Conservation (phyloP, 2,113 vertebrate genomes). For the Corydoras maculifer region DNA sequence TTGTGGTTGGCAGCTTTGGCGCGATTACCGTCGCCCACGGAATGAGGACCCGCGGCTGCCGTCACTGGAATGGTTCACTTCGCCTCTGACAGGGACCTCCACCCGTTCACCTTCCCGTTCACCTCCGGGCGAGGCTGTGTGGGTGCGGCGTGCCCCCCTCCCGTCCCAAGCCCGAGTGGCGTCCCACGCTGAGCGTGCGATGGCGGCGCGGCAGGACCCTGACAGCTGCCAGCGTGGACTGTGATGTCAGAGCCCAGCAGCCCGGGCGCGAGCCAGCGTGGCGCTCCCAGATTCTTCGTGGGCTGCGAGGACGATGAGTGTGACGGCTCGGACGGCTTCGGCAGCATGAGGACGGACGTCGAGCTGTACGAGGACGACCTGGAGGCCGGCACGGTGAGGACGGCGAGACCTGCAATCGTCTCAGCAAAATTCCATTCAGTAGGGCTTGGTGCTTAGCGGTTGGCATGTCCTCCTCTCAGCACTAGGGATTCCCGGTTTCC, state of each 20-base stretch:
- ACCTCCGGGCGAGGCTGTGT: too few species aligned
- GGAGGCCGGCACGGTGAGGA: conserved; percentile 72
- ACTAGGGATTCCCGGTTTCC: too few species aligned
- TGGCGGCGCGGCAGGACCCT: conserved; percentile 65
- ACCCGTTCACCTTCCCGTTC: too few species aligned
- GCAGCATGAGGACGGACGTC: conserved; percentile 85
- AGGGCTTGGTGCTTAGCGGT: too few species aligned
- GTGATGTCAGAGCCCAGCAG: conserved; percentile 91
- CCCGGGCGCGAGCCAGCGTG: conserved; percentile 76
- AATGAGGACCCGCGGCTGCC: background rate
- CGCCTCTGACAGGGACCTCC: too few species aligned
- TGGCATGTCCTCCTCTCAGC: too few species aligned
- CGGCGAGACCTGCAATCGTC: too few species aligned
- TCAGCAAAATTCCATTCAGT: too few species aligned
- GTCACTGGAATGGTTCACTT: conserved; percentile 5
- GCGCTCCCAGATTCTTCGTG: conserved; percentile 90
- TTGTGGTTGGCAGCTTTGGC: conserved; percentile 10
- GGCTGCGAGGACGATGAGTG: conserved; percentile 93
- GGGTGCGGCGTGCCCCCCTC: too few species aligned
- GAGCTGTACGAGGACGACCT: conserved; percentile 84
- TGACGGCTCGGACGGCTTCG: conserved; percentile 70
- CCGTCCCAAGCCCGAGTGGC: too few species aligned
- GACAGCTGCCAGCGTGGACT: conserved; percentile 70
- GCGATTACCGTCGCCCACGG: background rate
- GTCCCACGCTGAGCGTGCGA: too few species aligned